Evolutionary conservation across 2,797 vertebrate genomes (phyloP).

Genomic region (Centroberyx gerrardi): DNA sequence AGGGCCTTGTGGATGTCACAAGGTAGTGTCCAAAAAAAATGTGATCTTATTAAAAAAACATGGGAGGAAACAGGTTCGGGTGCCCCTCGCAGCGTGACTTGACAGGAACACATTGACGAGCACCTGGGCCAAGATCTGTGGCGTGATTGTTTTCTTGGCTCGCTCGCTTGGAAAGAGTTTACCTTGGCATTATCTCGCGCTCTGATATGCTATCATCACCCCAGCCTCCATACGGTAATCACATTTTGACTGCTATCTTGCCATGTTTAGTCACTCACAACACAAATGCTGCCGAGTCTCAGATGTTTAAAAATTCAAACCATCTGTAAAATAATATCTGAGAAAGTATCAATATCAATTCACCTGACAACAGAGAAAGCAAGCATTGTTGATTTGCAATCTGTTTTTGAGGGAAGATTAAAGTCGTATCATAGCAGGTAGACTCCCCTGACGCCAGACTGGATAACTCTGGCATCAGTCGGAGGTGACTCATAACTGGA

Average conservation of each 20-base stretch:
- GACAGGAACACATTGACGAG: conserved; percentile 25
- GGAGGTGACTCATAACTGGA: conserved; percentile 47
- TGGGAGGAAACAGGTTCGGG: conserved; percentile 28
- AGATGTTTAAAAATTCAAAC: conserved; percentile 50
- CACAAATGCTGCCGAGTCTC: conserved; percentile 28
- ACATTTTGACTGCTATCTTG: conserved; percentile 59
- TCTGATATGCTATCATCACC: conserved; percentile 63
- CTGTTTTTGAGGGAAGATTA: conserved; percentile 38
- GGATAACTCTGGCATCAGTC: conserved; percentile 35
- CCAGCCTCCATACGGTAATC: conserved; percentile 48
- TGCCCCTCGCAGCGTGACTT: conserved; percentile 31
- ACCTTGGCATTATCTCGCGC: conserved; percentile 38
- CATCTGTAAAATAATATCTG: conserved; percentile 59
- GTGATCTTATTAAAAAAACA: conserved; percentile 18
- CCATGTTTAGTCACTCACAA: conserved; percentile 46
- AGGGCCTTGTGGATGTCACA: conserved; percentile 35
- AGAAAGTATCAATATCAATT: conserved; percentile 41
- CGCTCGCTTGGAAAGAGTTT: conserved; percentile 49
- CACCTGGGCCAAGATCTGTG: conserved; percentile 49
- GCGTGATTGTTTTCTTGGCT: conserved; percentile 63
- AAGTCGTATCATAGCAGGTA: conserved; percentile 37
- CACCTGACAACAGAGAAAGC: conserved; percentile 56
- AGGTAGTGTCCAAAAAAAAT: conserved; percentile 43
- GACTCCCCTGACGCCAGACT: conserved; percentile 25
- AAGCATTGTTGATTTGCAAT: conserved; percentile 25